Base-by-base conservation (phyloP, 2,797 vertebrate species). In the Enteromius afrohamiltoni region DNA sequence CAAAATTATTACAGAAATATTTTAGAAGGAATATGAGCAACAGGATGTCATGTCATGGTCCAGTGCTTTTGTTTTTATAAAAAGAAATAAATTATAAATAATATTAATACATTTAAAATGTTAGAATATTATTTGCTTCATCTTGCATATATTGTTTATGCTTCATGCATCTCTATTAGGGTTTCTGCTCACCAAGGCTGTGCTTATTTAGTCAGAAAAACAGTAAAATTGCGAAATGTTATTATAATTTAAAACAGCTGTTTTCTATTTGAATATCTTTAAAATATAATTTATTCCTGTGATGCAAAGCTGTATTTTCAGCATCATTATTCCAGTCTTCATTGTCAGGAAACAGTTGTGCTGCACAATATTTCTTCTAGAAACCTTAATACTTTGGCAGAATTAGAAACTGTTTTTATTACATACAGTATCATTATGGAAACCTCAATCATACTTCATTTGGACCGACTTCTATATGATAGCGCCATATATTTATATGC, bases 31-130 rank as follows among this genome's bases (percentile, higher is more conserved):
- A 64, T 31, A 64, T 64, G 29, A 29, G 14, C 29, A 64, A 80
- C 78, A 70, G 49, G 65, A 79, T 51, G 14, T 79, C 34, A 80
- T 45, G 78, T 69, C 65, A 69, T 68, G 49, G 49, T 80, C n/a
- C 17, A 80, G 65, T 60, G 34, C 34, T 29, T 53, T 55, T 69
- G 29, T 58, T 69, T 75, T 69, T 2, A 53, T 26, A n/a, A 42
- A 47, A 29, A 60, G 40, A 42, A 45, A 71, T 60, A 58, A 68
- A 80, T 40, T 80, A 70, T 26, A 42, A 31, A 45, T 29, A 55
- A 58, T 69, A 40, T 19, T 37, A 75, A 77, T 60, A 77, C 6
- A 60, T 60, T 77, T 9, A 2, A 45, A 47, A 16, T 81, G 40
- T 73, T 71, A 37, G 26, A 7, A 17, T 58, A 76, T 60, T 0